Conservation (phyloP, 2,888 invertebrate genomes). For the Bombylius discolor region DNA sequence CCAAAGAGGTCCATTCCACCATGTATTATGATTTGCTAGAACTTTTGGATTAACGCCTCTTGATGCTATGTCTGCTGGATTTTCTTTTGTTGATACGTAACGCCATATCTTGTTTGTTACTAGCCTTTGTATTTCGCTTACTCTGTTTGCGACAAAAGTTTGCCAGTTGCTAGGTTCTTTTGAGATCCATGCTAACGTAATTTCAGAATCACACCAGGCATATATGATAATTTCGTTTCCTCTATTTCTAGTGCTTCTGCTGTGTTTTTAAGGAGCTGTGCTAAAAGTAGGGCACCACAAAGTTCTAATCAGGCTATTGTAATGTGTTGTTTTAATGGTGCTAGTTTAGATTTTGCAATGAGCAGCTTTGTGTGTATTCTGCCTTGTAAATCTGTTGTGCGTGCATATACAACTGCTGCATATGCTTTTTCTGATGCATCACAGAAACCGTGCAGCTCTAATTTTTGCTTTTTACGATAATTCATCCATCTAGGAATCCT, state of each 20-base stretch:
- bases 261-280: too few species aligned
- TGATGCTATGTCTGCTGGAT: background rate
- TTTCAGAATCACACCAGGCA: background rate
- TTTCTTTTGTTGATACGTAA: background rate
- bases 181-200: background rate
- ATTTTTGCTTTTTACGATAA: too few species aligned
- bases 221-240: too few species aligned
- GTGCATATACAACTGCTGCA: background rate
- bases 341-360: background rate
- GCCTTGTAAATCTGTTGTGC: background rate
- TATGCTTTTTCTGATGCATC: background rate
- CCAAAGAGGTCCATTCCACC: background rate
- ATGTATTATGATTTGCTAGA: background rate
- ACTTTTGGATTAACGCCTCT: background rate
- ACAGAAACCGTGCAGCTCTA: background rate
- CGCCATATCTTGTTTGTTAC: background rate
- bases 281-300: background rate
- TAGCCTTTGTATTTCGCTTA: background rate
- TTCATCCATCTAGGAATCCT: too few species aligned
- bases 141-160: background rate
- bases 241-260: too few species aligned
- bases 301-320: background rate
- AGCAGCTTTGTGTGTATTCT: background rate
- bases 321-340: background rate
- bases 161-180: background rate